Evolutionary conservation across 2,888 invertebrate genomes (phyloP), one percentile per base, ranked within the genome.

Genomic region (Empis livida): DNA sequence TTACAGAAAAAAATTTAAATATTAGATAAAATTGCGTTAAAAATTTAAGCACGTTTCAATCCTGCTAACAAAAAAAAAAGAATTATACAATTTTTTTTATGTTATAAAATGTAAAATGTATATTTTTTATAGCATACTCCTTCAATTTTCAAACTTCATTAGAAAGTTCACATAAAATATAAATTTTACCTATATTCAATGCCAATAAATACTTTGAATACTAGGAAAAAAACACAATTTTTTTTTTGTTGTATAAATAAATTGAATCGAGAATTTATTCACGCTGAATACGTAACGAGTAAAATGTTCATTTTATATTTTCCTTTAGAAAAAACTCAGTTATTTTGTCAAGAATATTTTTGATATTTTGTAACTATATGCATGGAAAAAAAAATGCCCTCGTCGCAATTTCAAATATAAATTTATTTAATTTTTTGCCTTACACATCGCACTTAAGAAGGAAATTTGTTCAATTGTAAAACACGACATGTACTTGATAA

Each of bases 401-500:
- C n/a, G 5, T 35, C 32, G 32, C 2, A 14, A 13, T n/a, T 14
- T 14, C 32, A 35, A 13, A 35, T 35, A 4, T 35, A n/a, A 5
- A n/a, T 35, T 35, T 35, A 35, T 35, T 32, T 32, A 13, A 13
- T 3, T 32, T 32, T 35, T 35, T 35, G 3, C n/a, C n/a, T 35
- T 35, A n/a, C n/a, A 35, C 32, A 35, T 35, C n/a, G 14, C 10
- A 16, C 15, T 38, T 16, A 38, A 38, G 38, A 43, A 43, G 49
- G 17, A 49, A 49, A 49, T 49, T 42, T 49, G 45, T 43, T 45
- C 43, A 49, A 49, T 49, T 49, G 49, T 49, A 43, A 49, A 49
- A 49, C 49, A 49, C 43, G 46, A 42, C 49, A 49, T 49, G 49
- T 49, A 49, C 49, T 46, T 45, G 45, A 49, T 49, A 49, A 49